Evolutionary conservation across 1,140 invertebrate genomes (phyloP), one percentile per base, ranked within the genome.

Genomic region (Coelopa frigida): DNA sequence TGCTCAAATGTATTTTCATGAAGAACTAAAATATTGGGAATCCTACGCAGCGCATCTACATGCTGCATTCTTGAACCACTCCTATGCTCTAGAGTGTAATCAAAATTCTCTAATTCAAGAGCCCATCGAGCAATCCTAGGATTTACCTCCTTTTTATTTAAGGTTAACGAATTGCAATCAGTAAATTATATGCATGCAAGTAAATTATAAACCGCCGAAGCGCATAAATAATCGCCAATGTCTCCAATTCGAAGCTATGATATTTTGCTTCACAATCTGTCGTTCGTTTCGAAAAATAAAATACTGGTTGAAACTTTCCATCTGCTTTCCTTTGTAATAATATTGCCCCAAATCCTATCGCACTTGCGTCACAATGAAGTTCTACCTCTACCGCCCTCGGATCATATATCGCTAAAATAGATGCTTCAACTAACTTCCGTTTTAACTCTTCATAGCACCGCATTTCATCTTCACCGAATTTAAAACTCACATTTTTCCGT

Each of bases 181-280:
- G 65, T 51, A 74, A 73, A 5, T 66, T 46, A 33, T 57, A 68
- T 21, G 67, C 70, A 14, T 70, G 51, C 21, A 78, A 50, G 54
- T 74, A 79, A 14, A 52, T 36, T 40, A 51, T 49, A 44, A 65
- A 66, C 24, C 57, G 54, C 24, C 53, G 50, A 5, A 62, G 26
- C 3, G 57, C 54, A 22, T 51, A 45, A 0, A 68, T 45, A 20
- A 64, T 45, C 3, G 59, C 57, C 18, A 66, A 21, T 4, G 55
- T 53, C 33, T 68, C 61, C 5, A 70, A 41, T 39, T 70, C 67
- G 46, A 59, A 70, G 44, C 46, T 55, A 22, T 67, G 59, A 22
- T 56, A 67, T 53, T 54, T 53, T 11, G 49, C 38, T 57, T 57
- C 44, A 40, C 57, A 18, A 50, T 41, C 18, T 18, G 55, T 51